Conservation (phyloP, 37 sponge, comb jelly and placozoan species). For the Bolinopsis microptera region DNA sequence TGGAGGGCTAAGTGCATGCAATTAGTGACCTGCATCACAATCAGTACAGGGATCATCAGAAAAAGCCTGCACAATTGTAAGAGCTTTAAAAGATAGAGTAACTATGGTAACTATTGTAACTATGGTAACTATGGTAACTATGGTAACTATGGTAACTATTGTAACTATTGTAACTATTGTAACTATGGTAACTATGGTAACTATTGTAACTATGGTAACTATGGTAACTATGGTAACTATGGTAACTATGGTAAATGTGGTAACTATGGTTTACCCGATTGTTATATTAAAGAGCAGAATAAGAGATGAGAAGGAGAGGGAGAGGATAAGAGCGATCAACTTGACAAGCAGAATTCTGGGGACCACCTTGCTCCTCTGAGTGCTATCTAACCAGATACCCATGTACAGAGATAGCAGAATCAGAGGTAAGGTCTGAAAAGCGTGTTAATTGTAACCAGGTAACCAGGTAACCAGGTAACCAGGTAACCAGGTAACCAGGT, state of each 20-base stretch:
- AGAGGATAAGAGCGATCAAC: background rate
- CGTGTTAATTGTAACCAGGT: no score
- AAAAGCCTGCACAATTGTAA: background rate
- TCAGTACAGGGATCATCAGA: background rate
- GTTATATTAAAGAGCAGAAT: background rate
- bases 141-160: background rate
- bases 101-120: background rate
- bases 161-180: no score
- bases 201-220: no score
- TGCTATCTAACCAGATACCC: constrained; percentile 19
- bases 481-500: no score
- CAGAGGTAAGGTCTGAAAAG: constrained; percentile 13
- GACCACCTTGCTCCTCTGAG: background rate
- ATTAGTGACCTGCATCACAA: background rate
- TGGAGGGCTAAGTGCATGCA: background rate
- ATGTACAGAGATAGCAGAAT: background rate
- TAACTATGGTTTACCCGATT: background rate
- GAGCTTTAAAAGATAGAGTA: background rate
- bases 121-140: background rate
- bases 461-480: no score
- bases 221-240: no score
- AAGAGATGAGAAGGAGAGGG: background rate
- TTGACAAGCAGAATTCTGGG: background rate
- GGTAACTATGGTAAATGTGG: no score
- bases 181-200: no score